Evolutionary conservation across 1,140 invertebrate genomes (phyloP), one percentile per base, ranked within the genome.

Genomic region (Philopotamus ludificatus): DNA sequence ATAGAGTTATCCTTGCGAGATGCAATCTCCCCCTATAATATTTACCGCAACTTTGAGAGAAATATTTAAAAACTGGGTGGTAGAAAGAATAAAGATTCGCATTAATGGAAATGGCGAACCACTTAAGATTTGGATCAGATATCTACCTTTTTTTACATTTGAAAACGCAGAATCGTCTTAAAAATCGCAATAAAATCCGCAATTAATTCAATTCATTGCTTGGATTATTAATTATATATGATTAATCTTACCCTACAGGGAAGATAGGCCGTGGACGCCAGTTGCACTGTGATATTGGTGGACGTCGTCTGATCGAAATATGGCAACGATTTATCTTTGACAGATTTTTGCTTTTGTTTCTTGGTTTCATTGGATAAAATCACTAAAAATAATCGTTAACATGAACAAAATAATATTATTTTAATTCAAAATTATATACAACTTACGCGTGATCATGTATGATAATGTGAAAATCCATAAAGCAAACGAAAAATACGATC

Each of bases 211-310:
- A n/a, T n/a, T n/a, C n/a, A n/a, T n/a, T n/a, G n/a, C n/a, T n/a
- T n/a, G n/a, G n/a, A n/a, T n/a, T n/a, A n/a, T n/a, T n/a, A n/a
- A n/a, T n/a, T n/a, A n/a, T n/a, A n/a, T n/a, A n/a, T n/a, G n/a
- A n/a, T n/a, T n/a, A 34, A 34, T 4, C 57, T 16, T 23, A 60
- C 57, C 41, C 89, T 91, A 82, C 91, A 94, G 26, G 91, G 90
- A 67, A 94, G 82, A 81, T 91, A 93, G 70, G 90, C 91, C 77
- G 91, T 89, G 12, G 90, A 91, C 63, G 91, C 91, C 67, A 93
- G 83, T 79, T 93, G 91, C 64, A 90, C 89, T 50, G 91, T 93
- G 74, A 93, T 89, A 81, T 94, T 94, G 76, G 84, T 86, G 66
- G 86, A 82, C 20, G 83, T 84, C 42, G 81, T 78, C 50, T 85